Evolutionary conservation across 2,797 vertebrate species (phyloP).

Genomic region (Cyclura pinguis): DNA sequence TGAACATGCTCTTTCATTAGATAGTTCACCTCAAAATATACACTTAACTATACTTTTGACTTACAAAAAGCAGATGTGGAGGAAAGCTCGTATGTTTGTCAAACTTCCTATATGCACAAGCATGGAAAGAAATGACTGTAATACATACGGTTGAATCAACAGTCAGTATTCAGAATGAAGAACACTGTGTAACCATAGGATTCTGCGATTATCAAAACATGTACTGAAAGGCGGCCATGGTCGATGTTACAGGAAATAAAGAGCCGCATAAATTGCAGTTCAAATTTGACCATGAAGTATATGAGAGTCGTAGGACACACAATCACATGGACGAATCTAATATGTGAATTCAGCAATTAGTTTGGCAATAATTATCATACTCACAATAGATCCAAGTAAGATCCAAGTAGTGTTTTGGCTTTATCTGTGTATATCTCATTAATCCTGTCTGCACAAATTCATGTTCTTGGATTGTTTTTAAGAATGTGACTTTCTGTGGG

Average conservation of each 20-base stretch:
- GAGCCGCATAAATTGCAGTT: neutral
- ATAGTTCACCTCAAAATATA: neutral
- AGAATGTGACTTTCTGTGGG: no score
- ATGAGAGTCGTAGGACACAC: neutral
- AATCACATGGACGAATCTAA: neutral
- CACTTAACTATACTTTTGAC: neutral
- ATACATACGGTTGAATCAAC: neutral
- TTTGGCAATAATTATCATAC: conserved; percentile 1
- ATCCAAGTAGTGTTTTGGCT: neutral
- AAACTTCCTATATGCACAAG: neutral
- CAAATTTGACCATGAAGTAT: neutral
- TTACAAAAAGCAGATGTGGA: neutral
- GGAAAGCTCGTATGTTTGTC: neutral
- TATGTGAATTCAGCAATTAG: neutral
- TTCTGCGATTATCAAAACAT: neutral
- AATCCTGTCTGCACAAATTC: neutral
- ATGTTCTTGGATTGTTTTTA: neutral
- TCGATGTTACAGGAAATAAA: neutral
- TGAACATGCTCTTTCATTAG: neutral
- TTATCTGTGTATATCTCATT: neutral
- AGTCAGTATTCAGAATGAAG: neutral
- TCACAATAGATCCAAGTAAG: neutral
- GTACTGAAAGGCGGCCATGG: neutral
- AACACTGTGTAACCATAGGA: neutral
- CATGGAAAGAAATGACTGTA: neutral